Conservation (phyloP, 2,797 vertebrate genomes). For the Onychomys leucogaster region DNA sequence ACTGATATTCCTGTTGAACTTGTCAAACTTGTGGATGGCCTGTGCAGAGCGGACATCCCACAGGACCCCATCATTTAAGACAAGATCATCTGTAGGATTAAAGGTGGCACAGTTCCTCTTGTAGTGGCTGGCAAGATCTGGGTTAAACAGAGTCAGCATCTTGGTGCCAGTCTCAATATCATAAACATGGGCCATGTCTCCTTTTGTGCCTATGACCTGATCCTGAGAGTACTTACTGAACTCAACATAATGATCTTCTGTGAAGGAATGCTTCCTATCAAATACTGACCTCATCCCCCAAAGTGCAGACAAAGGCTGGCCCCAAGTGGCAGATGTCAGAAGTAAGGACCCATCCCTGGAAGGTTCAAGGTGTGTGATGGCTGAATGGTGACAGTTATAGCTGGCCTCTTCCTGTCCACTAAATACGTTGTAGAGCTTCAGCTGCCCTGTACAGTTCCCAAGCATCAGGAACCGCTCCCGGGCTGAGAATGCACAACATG, state of each 20-base stretch:
- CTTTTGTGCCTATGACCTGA: slow-evolving; percentile 98
- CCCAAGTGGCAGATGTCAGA: slow-evolving; percentile 98
- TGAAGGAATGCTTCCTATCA: slow-evolving; percentile 99
- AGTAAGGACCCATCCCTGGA: slow-evolving; percentile 98
- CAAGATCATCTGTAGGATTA: slow-evolving; percentile 99
- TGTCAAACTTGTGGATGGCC: slow-evolving; percentile 99
- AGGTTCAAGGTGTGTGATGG: slow-evolving; percentile 98
- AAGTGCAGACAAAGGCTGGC: slow-evolving; percentile 97
- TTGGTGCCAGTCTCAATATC: slow-evolving; percentile 99
- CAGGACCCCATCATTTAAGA: slow-evolving; percentile 98
- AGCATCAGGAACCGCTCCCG: slow-evolving; percentile 98
- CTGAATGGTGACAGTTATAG: slow-evolving; percentile 98
- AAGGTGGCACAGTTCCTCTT: slow-evolving; percentile 99
- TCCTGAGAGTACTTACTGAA: slow-evolving; percentile 99
- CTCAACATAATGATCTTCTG: slow-evolving; percentile 98
- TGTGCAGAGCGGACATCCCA: slow-evolving; percentile 98
- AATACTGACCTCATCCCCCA: slow-evolving; percentile 99
- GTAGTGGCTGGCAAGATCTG: slow-evolving; percentile 99
- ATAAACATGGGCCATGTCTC: slow-evolving; percentile 98
- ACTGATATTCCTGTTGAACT: slow-evolving; percentile 99
- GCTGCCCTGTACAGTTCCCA: slow-evolving; percentile 97
- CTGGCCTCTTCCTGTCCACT: slow-evolving; percentile 99
- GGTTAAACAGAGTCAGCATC: slow-evolving; percentile 97
- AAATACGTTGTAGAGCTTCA: slow-evolving; percentile 99
- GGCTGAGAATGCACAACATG: slow-evolving; percentile 98